Conservation (phyloP, 2,888 invertebrate genomes). For the Thymelicus sylvestris region DNA sequence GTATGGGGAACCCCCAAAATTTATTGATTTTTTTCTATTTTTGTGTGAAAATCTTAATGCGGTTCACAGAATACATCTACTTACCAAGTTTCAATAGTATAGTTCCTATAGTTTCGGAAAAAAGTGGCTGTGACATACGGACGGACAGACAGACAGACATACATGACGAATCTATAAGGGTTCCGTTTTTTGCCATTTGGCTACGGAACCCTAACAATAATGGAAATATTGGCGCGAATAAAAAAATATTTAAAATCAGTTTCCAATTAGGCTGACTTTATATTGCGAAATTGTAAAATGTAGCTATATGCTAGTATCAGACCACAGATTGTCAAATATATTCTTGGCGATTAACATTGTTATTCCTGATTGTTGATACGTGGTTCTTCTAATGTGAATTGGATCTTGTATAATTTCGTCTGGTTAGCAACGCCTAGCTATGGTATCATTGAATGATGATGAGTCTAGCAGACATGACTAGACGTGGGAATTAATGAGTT, state of each 20-base stretch:
- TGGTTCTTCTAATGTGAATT: not conserved
- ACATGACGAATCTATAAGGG: too few relatives aligned
- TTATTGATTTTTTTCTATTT: too few relatives aligned
- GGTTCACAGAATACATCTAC: too few relatives aligned
- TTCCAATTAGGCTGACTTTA: constrained; percentile 1
- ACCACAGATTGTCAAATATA: constrained; percentile 13
- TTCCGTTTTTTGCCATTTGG: too few relatives aligned
- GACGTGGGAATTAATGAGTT: constrained; percentile 13
- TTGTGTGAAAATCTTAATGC: too few relatives aligned
- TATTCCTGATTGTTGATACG: constrained; percentile 9
- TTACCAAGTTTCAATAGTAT: too few relatives aligned
- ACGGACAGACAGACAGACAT: too few relatives aligned
- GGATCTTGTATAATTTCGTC: not conserved
- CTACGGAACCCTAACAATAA: too few relatives aligned
- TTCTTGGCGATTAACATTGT: constrained; percentile 8
- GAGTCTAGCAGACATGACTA: constrained; percentile 13
- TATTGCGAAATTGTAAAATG: constrained; percentile 8
- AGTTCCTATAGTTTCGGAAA: too few relatives aligned
- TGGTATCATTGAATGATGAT: constrained; percentile 9
- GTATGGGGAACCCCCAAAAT: too few relatives aligned
- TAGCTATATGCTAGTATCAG: constrained; percentile 1
- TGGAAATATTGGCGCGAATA: not conserved
- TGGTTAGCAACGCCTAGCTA: not conserved
- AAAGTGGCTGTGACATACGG: too few relatives aligned
- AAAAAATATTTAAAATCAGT: not conserved